Evolutionary conservation across 2,888 invertebrate species (phyloP), one percentile per base, ranked within the genome.

Genomic region (Diabrotica balteata): DNA sequence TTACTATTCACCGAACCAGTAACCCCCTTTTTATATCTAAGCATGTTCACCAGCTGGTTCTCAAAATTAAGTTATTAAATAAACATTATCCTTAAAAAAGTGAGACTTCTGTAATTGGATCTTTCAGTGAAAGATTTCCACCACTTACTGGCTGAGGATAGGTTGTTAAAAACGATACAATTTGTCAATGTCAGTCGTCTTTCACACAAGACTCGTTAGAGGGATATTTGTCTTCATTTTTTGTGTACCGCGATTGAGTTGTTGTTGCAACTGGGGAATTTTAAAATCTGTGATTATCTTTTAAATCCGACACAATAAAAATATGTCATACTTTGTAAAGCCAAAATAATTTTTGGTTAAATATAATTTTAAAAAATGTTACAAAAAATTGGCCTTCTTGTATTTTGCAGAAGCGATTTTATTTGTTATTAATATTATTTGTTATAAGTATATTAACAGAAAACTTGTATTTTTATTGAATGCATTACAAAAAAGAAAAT

Each of bases 21-120:
- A 32, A 32, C 32, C 32, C 32, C 32, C 5, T 32, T 32, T 32
- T 32, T 32, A 32, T 32, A 32, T 32, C 32, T 32, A 32, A 32
- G 32, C 43, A 42, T 43, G 43, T 54, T 44, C 44, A 44, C 11
- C 45, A 57, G 43, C 55, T 57, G 55, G 45, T 11, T 57, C 61
- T 70, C 50, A 63, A 54, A 63, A 67, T 67, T 47, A 63, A 67
- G 67, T 53, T 58, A 67, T 67, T 63, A 67, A 63, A 67, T 54
- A 63, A 67, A 59, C 59, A 63, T 67, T 67, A 67, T 43, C 53
- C 52, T 55, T 62, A 22, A 51, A 51, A 32, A 63, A 46, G 54
- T 64, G 53, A 66, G 47, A 53, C 45, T 61, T 62, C 50, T 49
- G 63, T 68, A 68, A 68, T 61, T 54, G 52, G 64, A 68, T 58